Evolutionary conservation across 2,888 invertebrate species (phyloP).

Genomic region (Agonopterix arenella): DNA sequence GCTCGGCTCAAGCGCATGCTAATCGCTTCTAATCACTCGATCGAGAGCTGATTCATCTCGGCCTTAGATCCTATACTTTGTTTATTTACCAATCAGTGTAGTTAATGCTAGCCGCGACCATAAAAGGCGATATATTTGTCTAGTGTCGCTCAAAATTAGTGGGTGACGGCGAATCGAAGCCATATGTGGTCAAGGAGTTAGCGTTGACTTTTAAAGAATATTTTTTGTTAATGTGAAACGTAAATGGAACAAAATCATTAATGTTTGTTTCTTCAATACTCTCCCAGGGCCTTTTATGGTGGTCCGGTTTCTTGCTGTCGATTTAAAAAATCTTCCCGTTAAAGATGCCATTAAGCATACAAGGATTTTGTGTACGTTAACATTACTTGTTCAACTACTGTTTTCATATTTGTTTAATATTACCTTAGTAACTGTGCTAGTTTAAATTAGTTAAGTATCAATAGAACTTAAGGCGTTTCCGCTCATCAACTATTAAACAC

Average conservation of each 20-base stretch:
- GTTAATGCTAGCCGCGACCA: constrained; percentile 58
- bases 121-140: constrained; percentile 73
- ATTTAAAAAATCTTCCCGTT: background rate
- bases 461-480: too few relatives aligned
- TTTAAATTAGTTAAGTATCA: too few relatives aligned
- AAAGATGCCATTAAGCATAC: constrained; percentile 2
- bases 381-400: too few relatives aligned
- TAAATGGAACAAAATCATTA: constrained; percentile 68
- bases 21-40: constrained; percentile 71
- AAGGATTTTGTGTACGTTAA: background rate
- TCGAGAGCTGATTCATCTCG: constrained; percentile 69
- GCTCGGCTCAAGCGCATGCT: constrained; percentile 53
- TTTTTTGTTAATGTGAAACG: constrained; percentile 60
- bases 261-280: constrained; percentile 59
- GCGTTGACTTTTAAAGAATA: constrained; percentile 55
- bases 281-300: constrained; percentile 44
- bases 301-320: constrained; percentile 20
- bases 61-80: constrained; percentile 54
- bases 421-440: too few relatives aligned
- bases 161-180: constrained; percentile 61
- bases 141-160: constrained; percentile 70
- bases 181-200: constrained; percentile 65
- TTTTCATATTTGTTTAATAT: too few relatives aligned
- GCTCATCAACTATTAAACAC: background rate
- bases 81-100: constrained; percentile 71